phyloP scores from a whole-genome alignment of 1,140 invertebrate species.

The Homarus americanus region DNA sequence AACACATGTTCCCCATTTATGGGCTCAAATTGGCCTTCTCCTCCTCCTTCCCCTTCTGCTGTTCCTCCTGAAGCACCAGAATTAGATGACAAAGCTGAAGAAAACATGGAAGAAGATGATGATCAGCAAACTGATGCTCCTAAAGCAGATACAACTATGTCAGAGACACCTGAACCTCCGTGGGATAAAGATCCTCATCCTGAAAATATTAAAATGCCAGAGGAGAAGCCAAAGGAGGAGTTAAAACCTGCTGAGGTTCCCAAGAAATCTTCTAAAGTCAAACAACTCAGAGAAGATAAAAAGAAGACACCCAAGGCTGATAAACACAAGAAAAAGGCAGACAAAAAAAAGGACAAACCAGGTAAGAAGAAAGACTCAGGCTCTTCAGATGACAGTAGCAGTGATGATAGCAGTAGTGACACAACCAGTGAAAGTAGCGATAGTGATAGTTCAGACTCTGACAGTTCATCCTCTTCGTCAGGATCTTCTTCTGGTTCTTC shows the following conservation, averaged over 20 bases:
- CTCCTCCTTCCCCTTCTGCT: not conserved
- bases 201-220: not conserved
- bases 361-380: conserved; percentile 24
- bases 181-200: not conserved
- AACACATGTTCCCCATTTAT: not conserved
- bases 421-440: conserved; percentile 43
- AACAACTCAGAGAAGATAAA: not conserved
- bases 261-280: conserved; percentile 9
- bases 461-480: conserved; percentile 38
- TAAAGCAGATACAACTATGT: not conserved
- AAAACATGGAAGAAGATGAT: not conserved
- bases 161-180: not conserved
- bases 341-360: conserved; percentile 15
- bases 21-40: not conserved
- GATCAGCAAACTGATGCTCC: not conserved
- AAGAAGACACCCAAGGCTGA: conserved; percentile 16
- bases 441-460: conserved; percentile 60
- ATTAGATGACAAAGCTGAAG: conserved; percentile 16
- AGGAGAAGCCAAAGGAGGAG: conserved; percentile 4
- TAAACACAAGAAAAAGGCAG: conserved; percentile 25
- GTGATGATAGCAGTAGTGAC: conserved; percentile 51
- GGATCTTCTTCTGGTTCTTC: conserved; percentile 58
- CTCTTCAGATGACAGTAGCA: conserved; percentile 48
- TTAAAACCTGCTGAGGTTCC: not conserved
- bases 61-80: not conserved